Conservation (phyloP, 2,888 invertebrate genomes). For the Pterostichus niger region DNA sequence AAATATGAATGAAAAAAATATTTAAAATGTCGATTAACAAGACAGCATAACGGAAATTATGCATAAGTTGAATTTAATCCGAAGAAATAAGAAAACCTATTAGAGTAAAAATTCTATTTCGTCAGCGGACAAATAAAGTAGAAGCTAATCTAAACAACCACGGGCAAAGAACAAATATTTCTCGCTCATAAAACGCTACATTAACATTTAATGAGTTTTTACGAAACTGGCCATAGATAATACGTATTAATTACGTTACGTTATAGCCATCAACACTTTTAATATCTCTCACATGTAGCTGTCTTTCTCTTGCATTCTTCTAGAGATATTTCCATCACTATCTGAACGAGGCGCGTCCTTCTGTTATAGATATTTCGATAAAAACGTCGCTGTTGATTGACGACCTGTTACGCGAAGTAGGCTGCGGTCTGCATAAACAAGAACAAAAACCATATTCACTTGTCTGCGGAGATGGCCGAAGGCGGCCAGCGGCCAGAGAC, state of each 20-base stretch:
- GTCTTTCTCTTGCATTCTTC: conserved; percentile 3
- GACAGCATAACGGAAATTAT: no score
- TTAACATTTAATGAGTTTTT: conserved; percentile 60
- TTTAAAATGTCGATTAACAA: no score
- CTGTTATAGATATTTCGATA: conserved; percentile 65
- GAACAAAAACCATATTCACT: conserved; percentile 64
- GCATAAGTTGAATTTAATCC: no score
- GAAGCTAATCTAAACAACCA: conserved; percentile 24
- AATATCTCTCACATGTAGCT: neutral
- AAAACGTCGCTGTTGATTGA: conserved; percentile 60
- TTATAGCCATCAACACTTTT: conserved; percentile 54
- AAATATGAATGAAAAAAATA: no score
- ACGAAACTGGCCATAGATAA: conserved; percentile 62
- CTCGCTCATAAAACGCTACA: conserved; percentile 57
- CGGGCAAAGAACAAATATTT: conserved; percentile 45
- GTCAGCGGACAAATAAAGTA: conserved; percentile 32
- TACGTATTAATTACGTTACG: conserved; percentile 48
- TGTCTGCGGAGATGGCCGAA: conserved; percentile 47
- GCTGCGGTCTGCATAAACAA: conserved; percentile 65
- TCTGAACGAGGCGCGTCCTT: conserved; percentile 53
- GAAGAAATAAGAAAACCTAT: neutral
- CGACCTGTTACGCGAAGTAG: conserved; percentile 65
- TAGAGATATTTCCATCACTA: conserved; percentile 21
- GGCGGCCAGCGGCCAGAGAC: conserved; percentile 9
- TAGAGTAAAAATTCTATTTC: conserved; percentile 40